Percentiles rank a stretch among this genome's conserved stretches.
These are phyloP conservation scores for Mesocentrotus franciscanus DNA, from an alignment of 53 echinoderm and acorn worm genomes.

Conservation along the genomic window DNA sequence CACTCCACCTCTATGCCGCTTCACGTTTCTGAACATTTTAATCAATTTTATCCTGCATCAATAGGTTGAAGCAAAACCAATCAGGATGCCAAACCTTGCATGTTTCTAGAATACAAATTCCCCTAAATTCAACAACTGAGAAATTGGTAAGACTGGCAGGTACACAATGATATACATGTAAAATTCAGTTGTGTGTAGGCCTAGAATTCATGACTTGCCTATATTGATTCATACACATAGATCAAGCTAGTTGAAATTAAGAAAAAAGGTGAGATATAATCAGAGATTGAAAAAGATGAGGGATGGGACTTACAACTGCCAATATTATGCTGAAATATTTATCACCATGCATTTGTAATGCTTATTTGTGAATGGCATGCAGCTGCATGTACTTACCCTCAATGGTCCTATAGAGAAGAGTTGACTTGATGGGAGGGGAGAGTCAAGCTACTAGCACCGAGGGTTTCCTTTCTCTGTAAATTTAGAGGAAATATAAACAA, in stretches of 20 bases:
- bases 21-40: slow-evolving; percentile 9
- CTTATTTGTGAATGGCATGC: neutral
- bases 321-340: neutral
- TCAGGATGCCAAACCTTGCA: neutral
- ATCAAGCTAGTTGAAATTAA: neutral
- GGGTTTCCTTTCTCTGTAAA: neutral
- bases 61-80: neutral
- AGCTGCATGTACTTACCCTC: slow-evolving; percentile 16
- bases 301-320: neutral
- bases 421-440: neutral
- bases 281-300: neutral
- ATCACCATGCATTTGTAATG: neutral
- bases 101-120: neutral
- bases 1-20: neutral
- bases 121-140: neutral
- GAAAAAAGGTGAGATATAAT: no score
- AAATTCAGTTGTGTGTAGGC: neutral
- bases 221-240: neutral
- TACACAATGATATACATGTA: neutral
- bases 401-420: neutral
- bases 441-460: neutral
- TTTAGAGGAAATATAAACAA: neutral
- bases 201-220: neutral
- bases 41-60: neutral
- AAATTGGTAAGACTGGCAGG: neutral